Percentiles rank a stretch among this genome's conserved stretches.
phyloP scores from a whole-genome alignment of 2,797 vertebrate species.

The Somateria mollissima region DNA sequence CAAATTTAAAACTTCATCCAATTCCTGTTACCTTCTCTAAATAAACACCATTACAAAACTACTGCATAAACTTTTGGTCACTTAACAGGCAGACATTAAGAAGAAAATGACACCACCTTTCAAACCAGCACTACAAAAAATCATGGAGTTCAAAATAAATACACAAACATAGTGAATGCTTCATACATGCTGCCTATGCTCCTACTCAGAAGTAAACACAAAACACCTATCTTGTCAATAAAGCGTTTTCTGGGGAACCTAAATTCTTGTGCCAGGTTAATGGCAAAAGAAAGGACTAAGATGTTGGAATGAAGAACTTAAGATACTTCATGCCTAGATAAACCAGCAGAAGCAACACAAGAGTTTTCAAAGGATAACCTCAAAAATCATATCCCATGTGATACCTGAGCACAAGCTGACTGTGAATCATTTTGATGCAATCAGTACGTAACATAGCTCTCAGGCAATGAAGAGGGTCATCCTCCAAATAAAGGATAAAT shows the following conservation, averaged over 20 bases:
- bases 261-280: neutral
- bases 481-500: neutral
- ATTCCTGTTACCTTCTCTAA: neutral
- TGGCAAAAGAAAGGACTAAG: neutral
- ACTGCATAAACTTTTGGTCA: neutral
- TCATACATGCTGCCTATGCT: neutral
- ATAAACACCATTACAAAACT: neutral
- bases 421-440: neutral
- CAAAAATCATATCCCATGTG: neutral
- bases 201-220: neutral
- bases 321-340: neutral
- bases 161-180: neutral
- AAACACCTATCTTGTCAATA: neutral
- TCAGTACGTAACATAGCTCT: neutral
- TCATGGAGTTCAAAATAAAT: neutral
- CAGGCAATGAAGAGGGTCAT: neutral
- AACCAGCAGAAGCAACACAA: neutral
- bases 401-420: neutral
- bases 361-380: neutral
- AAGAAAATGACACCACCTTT: neutral
- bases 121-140: neutral
- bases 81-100: neutral
- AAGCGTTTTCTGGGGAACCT: neutral
- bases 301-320: neutral
- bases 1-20: neutral